A percentile compares a stretch with the other conserved stretches of the same genome.
These are phyloP conservation scores for Pedionomus torquatus DNA, from an alignment of 2,113 vertebrate species.

Conservation along the genomic window DNA sequence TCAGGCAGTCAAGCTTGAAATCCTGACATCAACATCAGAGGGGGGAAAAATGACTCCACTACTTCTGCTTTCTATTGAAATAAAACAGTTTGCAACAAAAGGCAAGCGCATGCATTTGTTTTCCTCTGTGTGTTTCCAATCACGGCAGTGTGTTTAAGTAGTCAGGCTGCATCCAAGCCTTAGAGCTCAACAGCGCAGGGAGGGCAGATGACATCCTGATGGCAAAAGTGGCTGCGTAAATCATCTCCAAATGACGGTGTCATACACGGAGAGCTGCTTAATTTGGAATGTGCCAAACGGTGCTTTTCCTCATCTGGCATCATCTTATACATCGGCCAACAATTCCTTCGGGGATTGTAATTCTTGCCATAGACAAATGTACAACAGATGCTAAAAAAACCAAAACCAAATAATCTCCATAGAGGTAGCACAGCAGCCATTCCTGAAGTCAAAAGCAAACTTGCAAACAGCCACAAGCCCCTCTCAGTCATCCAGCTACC, in stretches of 20 bases:
- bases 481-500: neutral
- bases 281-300: slow-evolving; percentile 63
- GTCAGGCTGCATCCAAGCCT: slow-evolving; percentile 50
- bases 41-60: neutral
- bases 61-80: slow-evolving; percentile 49
- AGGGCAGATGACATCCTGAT: slow-evolving; percentile 58
- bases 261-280: slow-evolving; percentile 12
- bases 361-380: slow-evolving; percentile 61
- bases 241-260: slow-evolving; percentile 61
- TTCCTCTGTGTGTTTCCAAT: slow-evolving; percentile 47
- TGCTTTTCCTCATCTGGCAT: slow-evolving; percentile 61
- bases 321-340: slow-evolving; percentile 37
- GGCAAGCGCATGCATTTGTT: slow-evolving; percentile 22
- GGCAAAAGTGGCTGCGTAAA: slow-evolving; percentile 46
- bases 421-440: slow-evolving; percentile 18
- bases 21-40: slow-evolving; percentile 14
- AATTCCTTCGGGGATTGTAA: slow-evolving; percentile 45
- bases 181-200: slow-evolving; percentile 8
- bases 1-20: slow-evolving; percentile 25
- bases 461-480: neutral
- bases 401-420: too few species aligned
- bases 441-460: neutral
- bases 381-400: slow-evolving; percentile 50
- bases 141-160: slow-evolving; percentile 52
- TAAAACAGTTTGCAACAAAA: slow-evolving; percentile 22